Conservation (phyloP, 2,888 invertebrate genomes). For the Penaeus monodon region DNA sequence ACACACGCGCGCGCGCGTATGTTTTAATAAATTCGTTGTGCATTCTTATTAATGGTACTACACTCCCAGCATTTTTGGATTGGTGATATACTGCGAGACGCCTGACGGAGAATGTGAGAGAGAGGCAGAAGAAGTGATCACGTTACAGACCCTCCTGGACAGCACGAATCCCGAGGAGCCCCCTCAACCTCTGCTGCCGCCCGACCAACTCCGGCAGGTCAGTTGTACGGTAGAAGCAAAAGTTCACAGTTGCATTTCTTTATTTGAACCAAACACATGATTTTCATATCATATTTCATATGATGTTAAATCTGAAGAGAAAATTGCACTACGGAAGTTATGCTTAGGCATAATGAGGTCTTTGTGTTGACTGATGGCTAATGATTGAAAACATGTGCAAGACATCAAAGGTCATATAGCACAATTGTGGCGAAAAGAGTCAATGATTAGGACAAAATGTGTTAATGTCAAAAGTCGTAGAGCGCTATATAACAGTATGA, state of each 20-base stretch:
- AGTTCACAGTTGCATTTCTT: not conserved
- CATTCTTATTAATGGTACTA: too few relatives aligned
- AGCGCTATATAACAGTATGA: too few relatives aligned
- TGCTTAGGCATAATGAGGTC: too few relatives aligned
- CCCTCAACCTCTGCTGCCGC: conserved; percentile 31
- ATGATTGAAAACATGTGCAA: too few relatives aligned
- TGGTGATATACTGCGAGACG: conserved; percentile 60
- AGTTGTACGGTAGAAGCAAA: not conserved
- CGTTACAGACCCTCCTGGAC: conserved; percentile 50
- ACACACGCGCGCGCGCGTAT: too few relatives aligned
- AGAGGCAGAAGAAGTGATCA: conserved; percentile 51
- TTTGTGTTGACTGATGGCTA: too few relatives aligned
- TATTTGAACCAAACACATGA: not conserved
- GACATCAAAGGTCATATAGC: too few relatives aligned
- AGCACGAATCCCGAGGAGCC: conserved; percentile 4
- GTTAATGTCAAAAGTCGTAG: too few relatives aligned
- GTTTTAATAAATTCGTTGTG: not conserved
- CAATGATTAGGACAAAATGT: too few relatives aligned
- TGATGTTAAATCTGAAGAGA: too few relatives aligned
- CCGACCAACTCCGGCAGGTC: conserved; percentile 48
- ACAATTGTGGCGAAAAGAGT: too few relatives aligned
- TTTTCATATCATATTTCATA: not conserved
- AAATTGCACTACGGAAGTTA: too few relatives aligned
- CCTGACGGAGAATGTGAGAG: conserved; percentile 46
- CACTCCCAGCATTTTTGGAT: conserved; percentile 56